phyloP scores from a whole-genome alignment of 2,113 vertebrate species.

The Microtus montanus region DNA sequence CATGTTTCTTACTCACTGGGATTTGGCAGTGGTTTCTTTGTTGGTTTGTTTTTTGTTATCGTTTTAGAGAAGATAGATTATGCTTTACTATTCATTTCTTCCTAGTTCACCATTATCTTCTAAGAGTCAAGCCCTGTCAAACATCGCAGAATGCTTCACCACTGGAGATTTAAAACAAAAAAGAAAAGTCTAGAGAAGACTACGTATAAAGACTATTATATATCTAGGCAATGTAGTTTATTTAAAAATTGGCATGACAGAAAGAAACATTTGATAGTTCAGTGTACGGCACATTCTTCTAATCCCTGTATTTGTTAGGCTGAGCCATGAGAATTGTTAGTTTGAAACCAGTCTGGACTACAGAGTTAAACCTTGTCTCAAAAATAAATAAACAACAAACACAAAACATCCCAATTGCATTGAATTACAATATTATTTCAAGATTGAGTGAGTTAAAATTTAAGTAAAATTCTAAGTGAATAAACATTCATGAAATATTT shows the following conservation, averaged over 20 bases:
- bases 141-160: background rate
- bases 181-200: background rate
- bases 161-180: background rate
- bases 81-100: background rate
- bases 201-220: background rate
- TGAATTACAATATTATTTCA: background rate
- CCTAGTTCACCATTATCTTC: background rate
- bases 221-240: background rate
- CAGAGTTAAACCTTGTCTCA: background rate
- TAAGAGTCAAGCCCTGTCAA: background rate
- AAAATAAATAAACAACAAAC: background rate
- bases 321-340: background rate
- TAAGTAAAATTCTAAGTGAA: conserved; percentile 22
- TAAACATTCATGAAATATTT: background rate
- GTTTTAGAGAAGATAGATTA: background rate
- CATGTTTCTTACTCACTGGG: background rate
- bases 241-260: background rate
- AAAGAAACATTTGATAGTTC: background rate
- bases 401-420: background rate
- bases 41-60: background rate
- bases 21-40: background rate
- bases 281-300: background rate
- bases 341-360: background rate
- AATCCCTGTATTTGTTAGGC: background rate
- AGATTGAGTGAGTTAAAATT: background rate